These are phyloP conservation scores for Gymnogyps californianus DNA, from an alignment of 2,113 vertebrate genomes.

Conservation along the genomic window DNA sequence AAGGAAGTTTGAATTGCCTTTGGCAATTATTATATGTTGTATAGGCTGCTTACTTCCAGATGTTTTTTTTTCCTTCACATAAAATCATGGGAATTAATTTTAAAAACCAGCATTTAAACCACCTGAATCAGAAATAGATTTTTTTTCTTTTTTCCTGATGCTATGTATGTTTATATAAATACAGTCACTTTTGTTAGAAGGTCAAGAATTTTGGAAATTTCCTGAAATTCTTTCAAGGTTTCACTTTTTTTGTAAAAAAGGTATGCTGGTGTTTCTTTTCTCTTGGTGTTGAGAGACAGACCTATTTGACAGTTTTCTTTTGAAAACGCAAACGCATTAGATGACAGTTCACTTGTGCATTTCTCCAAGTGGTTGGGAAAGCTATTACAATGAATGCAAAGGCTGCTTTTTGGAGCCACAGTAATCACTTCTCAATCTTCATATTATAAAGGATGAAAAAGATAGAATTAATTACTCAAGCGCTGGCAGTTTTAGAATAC, in stretches of 20 bases:
- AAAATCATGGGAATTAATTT: conserved; percentile 1
- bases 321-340: not conserved
- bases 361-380: not conserved
- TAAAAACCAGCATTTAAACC: not conserved
- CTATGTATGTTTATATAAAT: not conserved
- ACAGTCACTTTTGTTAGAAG: not conserved
- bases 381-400: not conserved
- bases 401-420: not conserved
- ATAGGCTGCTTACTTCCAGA: conserved; percentile 33
- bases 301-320: not conserved
- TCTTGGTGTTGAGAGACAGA: not conserved
- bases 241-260: not conserved
- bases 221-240: not conserved
- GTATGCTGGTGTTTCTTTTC: not conserved
- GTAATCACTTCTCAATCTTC: not conserved
- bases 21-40: not conserved
- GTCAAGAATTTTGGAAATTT: not conserved
- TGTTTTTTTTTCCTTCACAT: not conserved
- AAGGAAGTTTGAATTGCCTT: conserved; percentile 28
- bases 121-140: not conserved
- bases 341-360: not conserved
- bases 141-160: not conserved
- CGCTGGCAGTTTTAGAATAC: not conserved
- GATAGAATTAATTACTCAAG: not conserved
- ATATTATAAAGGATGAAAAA: not conserved